Conservation (phyloP, 2,888 invertebrate species). For the Spisula subtruncata region DNA sequence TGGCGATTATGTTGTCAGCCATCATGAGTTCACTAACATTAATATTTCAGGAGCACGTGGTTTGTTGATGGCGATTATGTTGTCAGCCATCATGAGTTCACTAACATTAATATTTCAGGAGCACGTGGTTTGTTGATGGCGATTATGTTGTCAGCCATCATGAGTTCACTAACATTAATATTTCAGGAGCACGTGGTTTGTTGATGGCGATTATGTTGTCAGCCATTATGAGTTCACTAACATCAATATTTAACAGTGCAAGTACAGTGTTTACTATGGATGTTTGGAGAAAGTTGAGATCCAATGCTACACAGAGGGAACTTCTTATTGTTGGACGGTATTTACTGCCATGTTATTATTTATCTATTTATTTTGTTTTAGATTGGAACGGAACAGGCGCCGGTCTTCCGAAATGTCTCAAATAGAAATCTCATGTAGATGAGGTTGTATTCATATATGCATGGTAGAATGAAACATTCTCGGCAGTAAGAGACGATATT, state of each 20-base stretch:
- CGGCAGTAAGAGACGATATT: too few species aligned
- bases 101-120: conserved; percentile 79
- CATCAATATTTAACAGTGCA: conserved; percentile 79
- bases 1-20: conserved; percentile 79
- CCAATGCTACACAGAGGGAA: conserved; percentile 69
- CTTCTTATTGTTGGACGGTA: conserved; percentile 76
- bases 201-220: conserved; percentile 78
- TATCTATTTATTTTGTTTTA: too few species aligned
- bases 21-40: conserved; percentile 79
- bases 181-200: conserved; percentile 77
- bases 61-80: conserved; percentile 76
- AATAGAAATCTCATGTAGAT: too few species aligned
- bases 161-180: conserved; percentile 75
- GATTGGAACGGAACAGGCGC: too few species aligned
- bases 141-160: conserved; percentile 78
- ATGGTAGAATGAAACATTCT: too few species aligned
- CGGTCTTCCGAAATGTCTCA: too few species aligned
- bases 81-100: conserved; percentile 79
- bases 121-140: conserved; percentile 77
- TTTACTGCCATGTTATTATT: too few species aligned
- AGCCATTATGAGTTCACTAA: conserved; percentile 79
- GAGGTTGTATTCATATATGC: too few species aligned
- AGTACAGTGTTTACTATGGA: conserved; percentile 80
- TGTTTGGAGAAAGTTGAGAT: conserved; percentile 72
- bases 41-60: conserved; percentile 78